A percentile compares a stretch with the other conserved stretches of the same genome.
Conservation (phyloP, 2,113 vertebrate genomes). For the Madoqua kirkii region DNA sequence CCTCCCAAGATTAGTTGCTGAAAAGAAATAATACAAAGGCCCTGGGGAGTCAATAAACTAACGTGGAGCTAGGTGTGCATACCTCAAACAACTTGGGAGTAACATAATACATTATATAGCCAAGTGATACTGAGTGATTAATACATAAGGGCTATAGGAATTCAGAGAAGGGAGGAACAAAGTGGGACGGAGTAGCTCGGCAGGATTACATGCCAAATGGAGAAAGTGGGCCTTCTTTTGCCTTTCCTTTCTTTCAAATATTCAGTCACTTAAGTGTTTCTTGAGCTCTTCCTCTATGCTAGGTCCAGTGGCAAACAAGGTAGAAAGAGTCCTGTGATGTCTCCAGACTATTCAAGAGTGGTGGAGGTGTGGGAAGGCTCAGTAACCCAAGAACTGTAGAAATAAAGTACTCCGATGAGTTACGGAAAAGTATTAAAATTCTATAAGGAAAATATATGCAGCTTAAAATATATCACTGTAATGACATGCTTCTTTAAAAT, state of each 20-base stretch:
- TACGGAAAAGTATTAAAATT: background rate
- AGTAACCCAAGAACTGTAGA: background rate
- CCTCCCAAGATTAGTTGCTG: slow-evolving; percentile 5
- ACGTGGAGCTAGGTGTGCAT: background rate
- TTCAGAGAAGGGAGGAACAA: background rate
- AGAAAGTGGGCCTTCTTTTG: background rate
- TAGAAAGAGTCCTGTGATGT: background rate
- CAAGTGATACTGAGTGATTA: background rate
- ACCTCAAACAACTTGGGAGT: background rate
- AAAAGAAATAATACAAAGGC: slow-evolving; percentile 35
- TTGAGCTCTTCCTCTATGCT: background rate
- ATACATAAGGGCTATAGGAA: background rate
- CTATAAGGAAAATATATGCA: background rate
- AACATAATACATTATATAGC: background rate
- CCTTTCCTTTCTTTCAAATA: background rate
- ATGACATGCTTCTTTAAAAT: background rate
- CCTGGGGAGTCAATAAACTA: background rate
- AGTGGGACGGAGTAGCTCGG: background rate
- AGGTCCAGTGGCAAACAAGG: background rate
- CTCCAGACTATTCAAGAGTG: background rate
- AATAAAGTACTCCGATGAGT: background rate
- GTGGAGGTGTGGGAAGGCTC: background rate
- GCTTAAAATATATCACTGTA: background rate
- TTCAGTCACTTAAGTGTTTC: background rate
- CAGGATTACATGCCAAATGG: background rate